Conservation (phyloP, 2,888 invertebrate species). For the Lamproptera curius region DNA sequence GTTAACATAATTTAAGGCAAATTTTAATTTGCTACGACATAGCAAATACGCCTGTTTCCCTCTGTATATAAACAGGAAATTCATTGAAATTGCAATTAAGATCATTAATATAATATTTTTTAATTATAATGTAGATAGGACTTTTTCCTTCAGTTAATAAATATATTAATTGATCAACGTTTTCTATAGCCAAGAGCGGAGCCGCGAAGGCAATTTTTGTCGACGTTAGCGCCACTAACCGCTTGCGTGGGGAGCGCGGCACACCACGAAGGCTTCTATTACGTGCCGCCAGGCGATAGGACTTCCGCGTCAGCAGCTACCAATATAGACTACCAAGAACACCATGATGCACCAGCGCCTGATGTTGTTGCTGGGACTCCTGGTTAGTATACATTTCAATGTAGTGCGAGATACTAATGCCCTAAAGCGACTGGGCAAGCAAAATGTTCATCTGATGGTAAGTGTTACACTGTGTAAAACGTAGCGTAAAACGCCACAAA, state of each 20-base stretch:
- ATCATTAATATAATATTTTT: no score
- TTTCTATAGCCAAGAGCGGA: slow-evolving; percentile 71
- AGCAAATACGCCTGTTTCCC: no score
- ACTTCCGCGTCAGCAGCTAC: slow-evolving; percentile 79
- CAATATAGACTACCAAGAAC: slow-evolving; percentile 79
- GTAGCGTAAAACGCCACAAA: neutral
- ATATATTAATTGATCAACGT: no score
- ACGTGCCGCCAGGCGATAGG: slow-evolving; percentile 78
- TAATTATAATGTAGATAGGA: no score
- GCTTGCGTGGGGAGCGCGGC: slow-evolving; percentile 83
- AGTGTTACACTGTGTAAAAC: neutral
- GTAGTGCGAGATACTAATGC: neutral
- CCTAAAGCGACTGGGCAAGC: neutral
- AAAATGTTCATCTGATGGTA: no score
- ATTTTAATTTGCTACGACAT: no score
- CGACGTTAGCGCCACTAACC: slow-evolving; percentile 87
- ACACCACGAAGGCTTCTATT: slow-evolving; percentile 71
- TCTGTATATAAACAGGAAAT: no score
- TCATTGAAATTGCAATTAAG: no score
- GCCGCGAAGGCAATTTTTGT: slow-evolving; percentile 86
- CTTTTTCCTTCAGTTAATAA: no score
- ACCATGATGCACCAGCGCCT: slow-evolving; percentile 80
- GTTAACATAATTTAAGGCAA: no score
- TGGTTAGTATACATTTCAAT: slow-evolving; percentile 38
- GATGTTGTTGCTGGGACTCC: slow-evolving; percentile 89